These are phyloP conservation scores for Anoncus sp. DNA, from an alignment of 2,888 invertebrate genomes.

Conservation along the genomic window DNA sequence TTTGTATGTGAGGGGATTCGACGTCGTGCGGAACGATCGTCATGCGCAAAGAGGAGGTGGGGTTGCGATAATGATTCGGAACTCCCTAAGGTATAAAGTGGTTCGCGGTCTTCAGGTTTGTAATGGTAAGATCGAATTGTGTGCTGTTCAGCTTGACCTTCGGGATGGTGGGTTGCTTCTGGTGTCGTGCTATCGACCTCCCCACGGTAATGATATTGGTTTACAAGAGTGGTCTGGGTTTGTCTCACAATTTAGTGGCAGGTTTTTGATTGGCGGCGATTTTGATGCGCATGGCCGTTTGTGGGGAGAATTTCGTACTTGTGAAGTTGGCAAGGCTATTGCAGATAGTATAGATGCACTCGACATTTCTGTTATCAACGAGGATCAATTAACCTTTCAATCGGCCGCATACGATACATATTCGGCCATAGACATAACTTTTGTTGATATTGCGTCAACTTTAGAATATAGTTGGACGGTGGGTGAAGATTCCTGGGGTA, in stretches of 20 bases:
- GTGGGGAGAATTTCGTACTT: slow-evolving; percentile 37
- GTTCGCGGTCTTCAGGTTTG: slow-evolving; percentile 22
- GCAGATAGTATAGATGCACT: neutral
- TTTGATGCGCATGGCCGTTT: slow-evolving; percentile 46
- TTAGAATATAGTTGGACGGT: no score
- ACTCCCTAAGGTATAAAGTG: slow-evolving; percentile 27
- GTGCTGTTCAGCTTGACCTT: slow-evolving; percentile 43
- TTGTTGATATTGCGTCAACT: no score
- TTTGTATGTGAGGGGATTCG: neutral
- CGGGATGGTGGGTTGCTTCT: slow-evolving; percentile 21
- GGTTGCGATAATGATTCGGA: slow-evolving; percentile 13
- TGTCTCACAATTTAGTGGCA: slow-evolving; percentile 47
- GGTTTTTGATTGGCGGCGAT: slow-evolving; percentile 28
- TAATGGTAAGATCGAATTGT: slow-evolving; percentile 47
- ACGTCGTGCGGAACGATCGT: slow-evolving; percentile 2
- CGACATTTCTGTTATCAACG: slow-evolving; percentile 35
- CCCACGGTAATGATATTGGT: slow-evolving; percentile 42
- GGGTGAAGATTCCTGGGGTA: no score
- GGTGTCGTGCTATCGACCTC: no score
- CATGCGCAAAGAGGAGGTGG: neutral
- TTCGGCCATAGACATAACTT: slow-evolving; percentile 34
- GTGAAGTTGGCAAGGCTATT: slow-evolving; percentile 19
- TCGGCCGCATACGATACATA: neutral
- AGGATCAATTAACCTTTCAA: slow-evolving; percentile 24
- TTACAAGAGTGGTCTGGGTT: slow-evolving; percentile 23